These are phyloP conservation scores for Tragelaphus strepsiceros DNA, from an alignment of 2,113 vertebrate genomes.

Conservation along the genomic window DNA sequence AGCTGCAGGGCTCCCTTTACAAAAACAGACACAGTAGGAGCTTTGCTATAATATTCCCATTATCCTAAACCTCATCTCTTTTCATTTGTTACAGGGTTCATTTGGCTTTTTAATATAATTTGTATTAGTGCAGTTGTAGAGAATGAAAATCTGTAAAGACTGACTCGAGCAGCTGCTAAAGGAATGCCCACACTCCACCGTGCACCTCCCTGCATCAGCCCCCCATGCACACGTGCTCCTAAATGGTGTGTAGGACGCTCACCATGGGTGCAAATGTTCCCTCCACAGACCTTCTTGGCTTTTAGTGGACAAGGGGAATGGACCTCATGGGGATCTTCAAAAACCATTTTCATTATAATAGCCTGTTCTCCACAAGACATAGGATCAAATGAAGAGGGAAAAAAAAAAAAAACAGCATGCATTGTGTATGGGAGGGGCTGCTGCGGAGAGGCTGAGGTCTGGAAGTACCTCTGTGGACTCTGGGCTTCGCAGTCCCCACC, in stretches of 20 bases:
- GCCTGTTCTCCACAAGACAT: not conserved
- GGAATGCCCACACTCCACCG: rapidly evolving
- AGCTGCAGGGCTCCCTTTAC: not conserved
- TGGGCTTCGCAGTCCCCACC: not conserved
- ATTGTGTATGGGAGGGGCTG: not conserved
- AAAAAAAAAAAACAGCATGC: not conserved
- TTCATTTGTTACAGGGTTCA: conserved; percentile 39
- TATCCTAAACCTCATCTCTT: conserved; percentile 16
- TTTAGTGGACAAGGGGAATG: not conserved
- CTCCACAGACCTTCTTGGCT: not conserved
- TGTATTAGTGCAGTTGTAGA: not conserved
- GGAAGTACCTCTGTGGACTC: not conserved
- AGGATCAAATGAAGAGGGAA: not conserved
- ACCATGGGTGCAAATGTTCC: not conserved
- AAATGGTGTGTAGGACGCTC: rapidly evolving
- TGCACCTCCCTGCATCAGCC: too few relatives aligned
- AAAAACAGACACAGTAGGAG: not conserved
- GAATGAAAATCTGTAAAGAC: not conserved
- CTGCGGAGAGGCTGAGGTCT: not conserved
- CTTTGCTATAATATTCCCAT: conserved; percentile 11
- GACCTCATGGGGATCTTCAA: not conserved
- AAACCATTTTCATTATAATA: not conserved
- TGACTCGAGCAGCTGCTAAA: not conserved
- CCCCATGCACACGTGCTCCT: not conserved
- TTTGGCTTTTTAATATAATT: not conserved